Evolutionary conservation across 2,113 vertebrate genomes (phyloP).

Genomic region (Polypterus bichir): DNA sequence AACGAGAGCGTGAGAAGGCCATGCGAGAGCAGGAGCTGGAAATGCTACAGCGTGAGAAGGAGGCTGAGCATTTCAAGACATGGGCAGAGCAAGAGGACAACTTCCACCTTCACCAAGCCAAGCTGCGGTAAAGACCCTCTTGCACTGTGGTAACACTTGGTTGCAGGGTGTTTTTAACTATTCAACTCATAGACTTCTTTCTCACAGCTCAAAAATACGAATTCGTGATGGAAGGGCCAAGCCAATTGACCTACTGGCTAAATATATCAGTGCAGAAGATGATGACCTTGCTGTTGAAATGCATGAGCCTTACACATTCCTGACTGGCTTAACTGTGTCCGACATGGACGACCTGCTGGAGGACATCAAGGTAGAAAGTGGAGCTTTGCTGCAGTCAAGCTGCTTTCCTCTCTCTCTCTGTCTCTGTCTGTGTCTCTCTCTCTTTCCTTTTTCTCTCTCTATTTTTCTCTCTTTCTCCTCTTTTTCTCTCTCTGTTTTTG

Average conservation of each 20-base stretch:
- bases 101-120: constrained; percentile 93
- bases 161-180: no score
- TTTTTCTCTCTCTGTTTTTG: neutral
- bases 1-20: constrained; percentile 86
- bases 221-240: constrained; percentile 87
- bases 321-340: constrained; percentile 79
- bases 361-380: constrained; percentile 74
- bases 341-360: constrained; percentile 96
- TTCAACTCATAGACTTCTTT: neutral
- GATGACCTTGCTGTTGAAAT: constrained; percentile 92
- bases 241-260: constrained; percentile 88
- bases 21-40: constrained; percentile 93
- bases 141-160: no score
- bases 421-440: neutral
- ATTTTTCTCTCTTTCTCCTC: neutral
- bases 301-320: constrained; percentile 93
- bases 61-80: constrained; percentile 93
- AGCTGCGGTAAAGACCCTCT: constrained; percentile 55
- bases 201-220: constrained; percentile 79
- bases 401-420: neutral
- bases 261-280: constrained; percentile 91
- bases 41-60: constrained; percentile 93
- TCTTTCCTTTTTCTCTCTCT: neutral
- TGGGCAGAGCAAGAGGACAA: constrained; percentile 97
- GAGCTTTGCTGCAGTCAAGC: neutral